These are phyloP conservation scores for Rachycentron canadum DNA, from an alignment of 2,797 vertebrate genomes.

Conservation along the genomic window DNA sequence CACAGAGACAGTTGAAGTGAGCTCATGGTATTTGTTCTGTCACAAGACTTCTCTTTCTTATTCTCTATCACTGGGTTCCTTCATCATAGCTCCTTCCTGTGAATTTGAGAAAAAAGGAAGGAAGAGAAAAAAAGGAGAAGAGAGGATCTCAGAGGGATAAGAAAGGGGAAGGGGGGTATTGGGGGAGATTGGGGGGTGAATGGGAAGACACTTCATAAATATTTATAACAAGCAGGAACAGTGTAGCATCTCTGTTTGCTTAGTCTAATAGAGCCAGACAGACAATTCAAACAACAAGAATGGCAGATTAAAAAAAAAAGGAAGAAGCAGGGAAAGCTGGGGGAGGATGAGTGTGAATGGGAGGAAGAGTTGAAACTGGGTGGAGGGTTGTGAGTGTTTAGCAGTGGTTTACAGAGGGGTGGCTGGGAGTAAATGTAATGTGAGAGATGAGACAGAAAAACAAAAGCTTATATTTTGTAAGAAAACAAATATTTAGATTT, in stretches of 20 bases:
- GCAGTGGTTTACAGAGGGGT: conserved; percentile 5
- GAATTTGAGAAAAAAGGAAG: conserved; percentile 61
- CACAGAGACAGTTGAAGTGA: conserved; percentile 63
- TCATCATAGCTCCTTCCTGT: conserved; percentile 46
- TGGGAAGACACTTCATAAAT: conserved; percentile 74
- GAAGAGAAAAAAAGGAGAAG: conserved; percentile 56
- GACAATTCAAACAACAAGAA: conserved; percentile 70
- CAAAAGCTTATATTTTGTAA: conserved; percentile 12
- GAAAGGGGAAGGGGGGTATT: conserved; percentile 33
- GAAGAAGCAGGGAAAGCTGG: conserved; percentile 29
- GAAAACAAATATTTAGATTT: conserved; percentile 10
- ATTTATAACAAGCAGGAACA: conserved; percentile 73
- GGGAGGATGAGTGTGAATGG: conserved; percentile 23
- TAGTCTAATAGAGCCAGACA: conserved; percentile 69
- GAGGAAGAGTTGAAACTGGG: conserved; percentile 40
- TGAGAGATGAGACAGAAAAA: conserved; percentile 23
- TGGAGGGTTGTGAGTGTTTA: conserved; percentile 35
- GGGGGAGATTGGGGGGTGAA: conserved; percentile 17
- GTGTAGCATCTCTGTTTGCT: conserved; percentile 79
- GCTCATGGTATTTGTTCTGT: conserved; percentile 37
- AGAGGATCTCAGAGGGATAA: conserved; percentile 43
- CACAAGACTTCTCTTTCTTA: conserved; percentile 61
- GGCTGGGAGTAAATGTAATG: conserved; percentile 17
- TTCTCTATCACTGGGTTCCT: conserved; percentile 54
- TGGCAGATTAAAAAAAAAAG: conserved; percentile 35